Percentiles rank a stretch among this genome's conserved stretches.
These are phyloP conservation scores for Poecilus cupreus DNA, from an alignment of 2,888 invertebrate genomes.

Conservation along the genomic window DNA sequence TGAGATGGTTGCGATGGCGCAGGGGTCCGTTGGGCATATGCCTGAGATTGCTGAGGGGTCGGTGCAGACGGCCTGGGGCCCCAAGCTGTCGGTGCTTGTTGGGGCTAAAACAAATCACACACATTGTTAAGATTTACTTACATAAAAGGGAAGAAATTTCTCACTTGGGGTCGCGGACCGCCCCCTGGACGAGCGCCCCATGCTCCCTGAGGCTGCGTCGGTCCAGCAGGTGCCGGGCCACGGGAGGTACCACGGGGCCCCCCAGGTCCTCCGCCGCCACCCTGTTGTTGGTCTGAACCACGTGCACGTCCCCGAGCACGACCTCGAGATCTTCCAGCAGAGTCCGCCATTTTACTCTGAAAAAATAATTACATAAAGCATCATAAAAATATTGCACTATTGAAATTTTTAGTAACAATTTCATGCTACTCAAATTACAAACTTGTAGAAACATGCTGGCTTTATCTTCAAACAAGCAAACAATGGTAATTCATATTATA, in stretches of 20 bases:
- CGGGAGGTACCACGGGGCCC: constrained; percentile 37
- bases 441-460: background rate
- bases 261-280: background rate
- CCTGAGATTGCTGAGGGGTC: constrained; percentile 60
- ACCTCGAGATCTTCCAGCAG: constrained; percentile 68
- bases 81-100: constrained; percentile 63
- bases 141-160: background rate
- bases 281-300: constrained; percentile 25
- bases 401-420: no score
- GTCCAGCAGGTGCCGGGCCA: constrained; percentile 59
- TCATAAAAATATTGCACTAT: background rate
- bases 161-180: constrained; percentile 51
- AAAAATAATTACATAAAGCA: background rate
- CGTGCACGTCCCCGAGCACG: constrained; percentile 69
- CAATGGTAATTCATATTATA: background rate
- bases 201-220: constrained; percentile 61
- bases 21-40: constrained; percentile 60
- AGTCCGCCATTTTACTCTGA: constrained; percentile 43
- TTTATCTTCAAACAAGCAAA: background rate
- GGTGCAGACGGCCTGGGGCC: constrained; percentile 56
- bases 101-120: constrained; percentile 6
- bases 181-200: constrained; percentile 65
- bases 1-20: constrained; percentile 60
- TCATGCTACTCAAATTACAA: no score
- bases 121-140: background rate